Percentiles rank a stretch among this genome's conserved stretches.
Evolutionary conservation across 2,113 vertebrate species (phyloP).

Genomic region (Atlantisia rogersi): DNA sequence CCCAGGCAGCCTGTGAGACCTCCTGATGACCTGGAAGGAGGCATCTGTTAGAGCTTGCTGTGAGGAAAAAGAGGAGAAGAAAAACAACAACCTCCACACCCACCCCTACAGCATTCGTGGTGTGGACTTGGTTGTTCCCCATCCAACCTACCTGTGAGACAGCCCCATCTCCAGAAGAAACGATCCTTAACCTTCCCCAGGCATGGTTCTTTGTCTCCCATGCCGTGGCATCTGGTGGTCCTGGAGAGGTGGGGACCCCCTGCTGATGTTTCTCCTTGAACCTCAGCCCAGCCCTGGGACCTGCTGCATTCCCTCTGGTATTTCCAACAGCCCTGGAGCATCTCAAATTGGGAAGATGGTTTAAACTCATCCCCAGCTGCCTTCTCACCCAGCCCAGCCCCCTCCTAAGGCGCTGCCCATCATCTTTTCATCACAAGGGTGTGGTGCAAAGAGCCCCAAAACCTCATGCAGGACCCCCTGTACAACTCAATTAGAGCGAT

Average conservation of each 20-base stretch:
- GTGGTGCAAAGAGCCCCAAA: not conserved
- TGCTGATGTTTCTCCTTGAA: not conserved
- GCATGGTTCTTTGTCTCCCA: not conserved
- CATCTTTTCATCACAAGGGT: constrained; percentile 20
- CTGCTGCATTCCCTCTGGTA: not conserved
- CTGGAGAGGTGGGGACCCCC: not conserved
- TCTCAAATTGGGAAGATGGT: not conserved
- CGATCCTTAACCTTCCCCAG: not conserved
- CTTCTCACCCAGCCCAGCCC: not conserved
- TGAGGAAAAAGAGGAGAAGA: not conserved
- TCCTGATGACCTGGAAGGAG: not conserved
- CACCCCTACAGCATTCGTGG: not conserved
- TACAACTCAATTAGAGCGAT: not conserved
- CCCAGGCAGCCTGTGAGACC: not conserved
- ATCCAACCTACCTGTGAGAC: not conserved
- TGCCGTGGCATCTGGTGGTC: not conserved
- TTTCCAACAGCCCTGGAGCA: not conserved
- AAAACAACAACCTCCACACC: too few relatives aligned
- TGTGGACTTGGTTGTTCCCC: not conserved
- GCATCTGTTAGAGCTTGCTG: not conserved
- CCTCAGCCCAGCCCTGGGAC: not conserved
- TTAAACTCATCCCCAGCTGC: not conserved
- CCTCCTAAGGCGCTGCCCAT: not conserved
- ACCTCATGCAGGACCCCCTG: not conserved
- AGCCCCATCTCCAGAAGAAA: not conserved